A percentile compares a stretch with the other conserved stretches of the same genome.
Conservation (phyloP, 2,888 invertebrate species). For the Artemia sinica region DNA sequence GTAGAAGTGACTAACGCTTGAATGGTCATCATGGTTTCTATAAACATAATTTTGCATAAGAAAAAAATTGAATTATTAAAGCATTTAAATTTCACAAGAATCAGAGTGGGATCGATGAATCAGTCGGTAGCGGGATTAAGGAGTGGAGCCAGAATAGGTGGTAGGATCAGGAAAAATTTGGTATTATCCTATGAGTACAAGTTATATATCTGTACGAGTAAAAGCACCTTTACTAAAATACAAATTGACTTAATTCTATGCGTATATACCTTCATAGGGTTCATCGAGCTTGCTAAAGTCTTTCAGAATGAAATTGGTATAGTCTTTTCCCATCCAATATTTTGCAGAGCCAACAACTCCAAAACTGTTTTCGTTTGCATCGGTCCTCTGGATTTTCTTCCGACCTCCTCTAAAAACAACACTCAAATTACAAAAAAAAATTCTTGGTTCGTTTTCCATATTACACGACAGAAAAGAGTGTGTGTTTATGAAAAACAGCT, state of each 20-base stretch:
- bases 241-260: neutral
- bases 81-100: too few species aligned
- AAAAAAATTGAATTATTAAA: too few species aligned
- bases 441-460: too few species aligned
- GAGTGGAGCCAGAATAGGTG: too few species aligned
- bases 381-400: neutral
- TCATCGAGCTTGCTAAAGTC: conserved; percentile 77
- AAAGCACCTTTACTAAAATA: conserved; percentile 17
- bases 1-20: too few species aligned
- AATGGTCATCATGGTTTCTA: too few species aligned
- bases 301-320: conserved; percentile 85
- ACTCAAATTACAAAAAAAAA: too few species aligned
- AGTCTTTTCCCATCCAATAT: conserved; percentile 89
- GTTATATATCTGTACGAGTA: neutral
- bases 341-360: conserved; percentile 53
- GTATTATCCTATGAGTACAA: neutral
- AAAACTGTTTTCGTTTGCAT: neutral
- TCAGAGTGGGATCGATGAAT: too few species aligned
- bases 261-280: conserved; percentile 47
- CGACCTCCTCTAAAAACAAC: conserved; percentile 1
- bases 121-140: too few species aligned
- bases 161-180: conserved; percentile 2
- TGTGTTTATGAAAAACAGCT: too few species aligned
- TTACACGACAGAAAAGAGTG: too few species aligned
- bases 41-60: too few species aligned